Evolutionary conservation across 2,113 vertebrate species (phyloP), one percentile per base, ranked within the genome.

Genomic region (Tragelaphus imberbis): DNA sequence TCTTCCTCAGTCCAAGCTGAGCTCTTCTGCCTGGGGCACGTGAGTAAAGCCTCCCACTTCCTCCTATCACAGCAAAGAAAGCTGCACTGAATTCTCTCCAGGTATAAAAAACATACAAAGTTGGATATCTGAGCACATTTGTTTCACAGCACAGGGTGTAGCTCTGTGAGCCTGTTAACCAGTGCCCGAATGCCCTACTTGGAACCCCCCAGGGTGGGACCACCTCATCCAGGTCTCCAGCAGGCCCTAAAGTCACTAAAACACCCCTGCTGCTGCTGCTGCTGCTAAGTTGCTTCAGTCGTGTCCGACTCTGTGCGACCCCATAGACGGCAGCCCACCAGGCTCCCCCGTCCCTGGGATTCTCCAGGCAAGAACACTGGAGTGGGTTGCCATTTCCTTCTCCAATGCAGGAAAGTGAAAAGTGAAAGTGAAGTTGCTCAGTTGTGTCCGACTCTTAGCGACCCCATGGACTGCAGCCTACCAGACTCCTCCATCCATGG

Each of bases 51-150:
- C 61, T 36, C 44, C 36, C 4, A 19, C 23, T 4, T 85, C 9
- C 23, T 63, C 33, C 75, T 63, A 7, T 7, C 28, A 51, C 9
- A 53, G 63, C 58, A 63, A 6, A 5, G 55, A 33, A 10, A 58
- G 63, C 0, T 47, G 23, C 9, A 16, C 28, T 30, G n/a, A 82
- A 82, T 17, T 1, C 53, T 10, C 84, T 44, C 49, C 9, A 33
- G 6, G 27, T 4, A 11, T 36, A 14, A 79, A 30, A 47, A 10
- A 25, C 12, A 53, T 28, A 9, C 33, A 36, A 13, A 68, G 79
- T n/a, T 0, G 0, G 21, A 21, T 11, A 23, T 49, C 61, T 3
- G 17, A 4, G 49, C 63, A 33, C 4, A 9, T 1, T 11, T 11
- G 25, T 30, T 36, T 59, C 7, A 30, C 0, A 3, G 51, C 25